Conservation (phyloP, 2,113 vertebrate species). For the Mesitornis unicolor region DNA sequence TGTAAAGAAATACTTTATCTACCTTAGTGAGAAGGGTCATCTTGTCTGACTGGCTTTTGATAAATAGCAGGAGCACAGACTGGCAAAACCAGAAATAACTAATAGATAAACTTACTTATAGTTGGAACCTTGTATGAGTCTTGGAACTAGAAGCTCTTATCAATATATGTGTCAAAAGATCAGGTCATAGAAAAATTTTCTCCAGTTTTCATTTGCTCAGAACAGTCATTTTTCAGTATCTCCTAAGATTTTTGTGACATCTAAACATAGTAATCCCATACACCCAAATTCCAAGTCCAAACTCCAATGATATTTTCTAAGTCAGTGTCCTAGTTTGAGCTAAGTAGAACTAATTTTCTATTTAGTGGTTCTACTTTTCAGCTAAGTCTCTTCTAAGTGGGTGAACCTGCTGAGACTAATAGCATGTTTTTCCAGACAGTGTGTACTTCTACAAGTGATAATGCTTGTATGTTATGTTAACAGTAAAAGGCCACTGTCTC, state of each 20-base stretch:
- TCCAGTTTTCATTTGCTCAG: neutral
- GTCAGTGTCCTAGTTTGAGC: too few species aligned
- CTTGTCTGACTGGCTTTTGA: neutral
- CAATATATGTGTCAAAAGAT: neutral
- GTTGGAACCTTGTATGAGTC: neutral
- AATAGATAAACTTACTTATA: neutral
- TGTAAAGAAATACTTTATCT: constrained; percentile 28
- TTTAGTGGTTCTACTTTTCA: too few species aligned
- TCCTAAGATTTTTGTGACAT: neutral
- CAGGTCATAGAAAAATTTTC: neutral
- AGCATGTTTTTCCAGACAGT: too few species aligned
- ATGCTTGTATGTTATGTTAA: too few species aligned
- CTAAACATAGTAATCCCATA: neutral
- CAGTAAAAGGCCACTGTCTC: too few species aligned
- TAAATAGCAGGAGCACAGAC: neutral
- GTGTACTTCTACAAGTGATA: too few species aligned
- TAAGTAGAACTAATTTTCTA: too few species aligned
- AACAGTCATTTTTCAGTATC: neutral
- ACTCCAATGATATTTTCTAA: neutral
- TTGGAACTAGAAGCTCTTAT: neutral
- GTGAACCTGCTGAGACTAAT: too few species aligned
- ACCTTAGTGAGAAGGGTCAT: neutral
- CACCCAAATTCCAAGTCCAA: neutral
- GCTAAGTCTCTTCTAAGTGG: too few species aligned
- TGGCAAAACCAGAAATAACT: neutral